phyloP scores from a whole-genome alignment of 2,113 vertebrate genomes.

The Phaethon lepturus region DNA sequence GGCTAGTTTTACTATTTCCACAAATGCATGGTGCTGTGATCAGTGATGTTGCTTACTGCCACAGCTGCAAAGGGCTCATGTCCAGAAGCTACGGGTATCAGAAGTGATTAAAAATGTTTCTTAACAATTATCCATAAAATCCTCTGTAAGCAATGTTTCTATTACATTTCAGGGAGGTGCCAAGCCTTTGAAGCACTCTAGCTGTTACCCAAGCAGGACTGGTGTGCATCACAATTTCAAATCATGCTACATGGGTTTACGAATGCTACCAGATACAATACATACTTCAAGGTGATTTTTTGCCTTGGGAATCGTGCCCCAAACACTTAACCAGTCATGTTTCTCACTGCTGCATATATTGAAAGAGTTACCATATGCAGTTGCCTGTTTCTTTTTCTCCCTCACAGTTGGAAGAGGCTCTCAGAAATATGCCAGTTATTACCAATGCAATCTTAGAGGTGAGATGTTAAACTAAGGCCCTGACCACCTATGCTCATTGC shows the following conservation, averaged over 20 bases:
- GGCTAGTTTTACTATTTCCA: not conserved
- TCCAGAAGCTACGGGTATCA: not conserved
- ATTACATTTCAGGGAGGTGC: not conserved
- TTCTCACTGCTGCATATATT: not conserved
- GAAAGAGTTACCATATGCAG: not conserved
- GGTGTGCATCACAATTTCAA: not conserved
- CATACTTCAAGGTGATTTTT: not conserved
- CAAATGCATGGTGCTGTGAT: not conserved
- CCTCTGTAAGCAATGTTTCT: not conserved
- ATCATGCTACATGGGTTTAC: fast-evolving
- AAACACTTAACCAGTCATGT: not conserved
- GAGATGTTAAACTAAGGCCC: not conserved
- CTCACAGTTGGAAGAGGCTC: not conserved
- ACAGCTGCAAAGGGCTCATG: not conserved
- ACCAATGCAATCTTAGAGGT: not conserved
- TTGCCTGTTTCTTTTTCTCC: not conserved
- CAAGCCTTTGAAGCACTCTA: not conserved
- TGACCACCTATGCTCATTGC: not conserved
- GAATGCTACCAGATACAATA: not conserved
- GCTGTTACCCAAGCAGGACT: not conserved
- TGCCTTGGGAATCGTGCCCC: not conserved
- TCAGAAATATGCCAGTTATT: not conserved
- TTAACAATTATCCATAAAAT: not conserved
- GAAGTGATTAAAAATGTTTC: not conserved
- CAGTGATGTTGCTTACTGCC: not conserved